phyloP scores from a whole-genome alignment of 2,113 vertebrate genomes.

The Mesoclemmys tuberculata region DNA sequence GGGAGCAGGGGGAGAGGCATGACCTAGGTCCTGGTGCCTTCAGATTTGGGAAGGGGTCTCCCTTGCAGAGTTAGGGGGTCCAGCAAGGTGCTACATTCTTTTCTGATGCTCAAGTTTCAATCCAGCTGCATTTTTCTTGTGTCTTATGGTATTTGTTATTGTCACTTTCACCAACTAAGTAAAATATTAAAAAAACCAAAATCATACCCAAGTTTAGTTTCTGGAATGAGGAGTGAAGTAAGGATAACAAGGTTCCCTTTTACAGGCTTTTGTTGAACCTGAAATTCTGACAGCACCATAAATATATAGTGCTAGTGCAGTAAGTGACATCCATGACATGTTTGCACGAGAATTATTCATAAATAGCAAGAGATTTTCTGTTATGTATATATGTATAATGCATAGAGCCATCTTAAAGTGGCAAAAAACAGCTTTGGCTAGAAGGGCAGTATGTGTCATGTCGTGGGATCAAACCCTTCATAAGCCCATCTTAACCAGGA shows the following conservation, averaged over 20 bases:
- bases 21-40: background rate
- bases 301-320: rapidly evolving
- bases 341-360: conserved; percentile 36
- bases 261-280: background rate
- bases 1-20: background rate
- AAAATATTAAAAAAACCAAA: background rate
- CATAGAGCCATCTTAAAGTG: background rate
- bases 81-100: background rate
- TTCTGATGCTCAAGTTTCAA: conserved; percentile 49
- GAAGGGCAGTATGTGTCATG: background rate
- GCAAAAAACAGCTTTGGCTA: background rate
- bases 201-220: conserved; percentile 38
- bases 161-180: conserved; percentile 46
- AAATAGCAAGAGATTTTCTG: conserved; percentile 22
- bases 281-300: background rate
- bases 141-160: conserved; percentile 52
- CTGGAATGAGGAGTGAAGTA: background rate
- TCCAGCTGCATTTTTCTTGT: conserved; percentile 54
- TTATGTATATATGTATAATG: conserved; percentile 2
- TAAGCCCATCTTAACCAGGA: background rate
- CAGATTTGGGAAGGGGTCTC: background rate
- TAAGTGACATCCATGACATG: conserved; percentile 7
- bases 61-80: background rate
- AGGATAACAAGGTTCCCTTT: background rate
- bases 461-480: background rate